These are phyloP conservation scores for Vulpes vulpes DNA, from an alignment of 2,113 vertebrate species.

Conservation along the genomic window DNA sequence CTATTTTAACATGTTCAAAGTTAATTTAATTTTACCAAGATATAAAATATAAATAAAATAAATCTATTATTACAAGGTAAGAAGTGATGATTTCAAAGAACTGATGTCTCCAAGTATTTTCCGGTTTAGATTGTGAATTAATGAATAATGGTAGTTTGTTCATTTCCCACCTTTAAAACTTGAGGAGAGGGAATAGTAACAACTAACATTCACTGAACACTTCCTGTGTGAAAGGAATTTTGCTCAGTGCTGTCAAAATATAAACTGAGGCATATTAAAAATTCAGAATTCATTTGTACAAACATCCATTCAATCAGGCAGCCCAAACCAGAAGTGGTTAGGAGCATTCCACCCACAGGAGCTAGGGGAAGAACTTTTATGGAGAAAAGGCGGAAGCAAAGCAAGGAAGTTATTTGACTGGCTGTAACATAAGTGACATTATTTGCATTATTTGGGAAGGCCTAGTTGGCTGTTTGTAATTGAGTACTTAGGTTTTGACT, in stretches of 20 bases:
- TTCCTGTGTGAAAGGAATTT: background rate
- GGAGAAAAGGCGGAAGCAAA: background rate
- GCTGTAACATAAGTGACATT: background rate
- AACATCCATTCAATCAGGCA: background rate
- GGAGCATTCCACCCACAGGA: background rate
- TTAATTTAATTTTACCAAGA: background rate
- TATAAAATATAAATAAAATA: background rate
- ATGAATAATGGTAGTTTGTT: background rate
- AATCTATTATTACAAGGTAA: background rate
- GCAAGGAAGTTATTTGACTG: background rate
- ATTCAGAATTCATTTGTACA: background rate
- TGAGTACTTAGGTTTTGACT: background rate
- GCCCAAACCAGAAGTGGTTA: background rate
- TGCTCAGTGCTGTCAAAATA: background rate
- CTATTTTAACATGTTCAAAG: background rate
- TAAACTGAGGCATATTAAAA: background rate
- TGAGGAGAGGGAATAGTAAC: background rate
- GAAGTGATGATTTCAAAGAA: background rate
- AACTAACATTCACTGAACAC: background rate
- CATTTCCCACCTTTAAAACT: background rate
- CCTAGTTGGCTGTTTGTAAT: background rate
- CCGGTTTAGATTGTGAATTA: background rate
- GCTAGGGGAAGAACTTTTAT: background rate
- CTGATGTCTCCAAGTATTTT: background rate
- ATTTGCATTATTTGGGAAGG: background rate